Evolutionary conservation across 2,888 invertebrate genomes (phyloP), one percentile per base, ranked within the genome.

Genomic region (Ormyrus rosae): DNA sequence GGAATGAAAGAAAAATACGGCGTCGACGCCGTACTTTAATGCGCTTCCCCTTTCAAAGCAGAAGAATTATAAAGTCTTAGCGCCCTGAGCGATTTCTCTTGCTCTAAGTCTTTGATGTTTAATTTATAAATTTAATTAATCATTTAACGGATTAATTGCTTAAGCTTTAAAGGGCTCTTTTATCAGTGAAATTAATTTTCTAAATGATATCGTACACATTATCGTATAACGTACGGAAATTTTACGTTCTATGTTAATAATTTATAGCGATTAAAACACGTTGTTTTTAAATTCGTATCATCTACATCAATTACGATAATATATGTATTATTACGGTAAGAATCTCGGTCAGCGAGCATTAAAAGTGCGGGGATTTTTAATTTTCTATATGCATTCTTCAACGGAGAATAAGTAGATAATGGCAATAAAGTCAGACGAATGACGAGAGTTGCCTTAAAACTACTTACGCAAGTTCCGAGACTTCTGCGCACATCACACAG

Each of bases 391-490:
- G 10, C 45, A 45, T 63, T 63, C 46, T 63, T 63, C 4, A 34
- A 13, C 46, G 13, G 45, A 53, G 6, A 56, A 61, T 60, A 71
- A 71, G 71, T 61, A 60, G 71, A 68, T 68, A 68, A 68, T 68
- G 55, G 45, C 34, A 55, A 68, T 68, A 68, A 68, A 68, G 68
- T 53, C 45, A 51, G 51, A 50, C 50, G 51, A 63, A 73, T 58
- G 70, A 58, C 58, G 10, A 63, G 64, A 67, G 10, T 53, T 53
- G 67, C 34, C 53, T 51, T 81, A 51, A 82, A 86, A 85, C 86
- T 85, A 86, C 85, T 85, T 85, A 84, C 53, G 82, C 81, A 85
- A 87, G 84, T 87, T 83, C 72, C 13, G 53, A 34, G 53, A 67
- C 34, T 19, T 51, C 51, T 82, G 78, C 83, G 83, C 83, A 84